Base-by-base conservation (phyloP, 1,140 invertebrate species). In the Parapsyche elsis region DNA sequence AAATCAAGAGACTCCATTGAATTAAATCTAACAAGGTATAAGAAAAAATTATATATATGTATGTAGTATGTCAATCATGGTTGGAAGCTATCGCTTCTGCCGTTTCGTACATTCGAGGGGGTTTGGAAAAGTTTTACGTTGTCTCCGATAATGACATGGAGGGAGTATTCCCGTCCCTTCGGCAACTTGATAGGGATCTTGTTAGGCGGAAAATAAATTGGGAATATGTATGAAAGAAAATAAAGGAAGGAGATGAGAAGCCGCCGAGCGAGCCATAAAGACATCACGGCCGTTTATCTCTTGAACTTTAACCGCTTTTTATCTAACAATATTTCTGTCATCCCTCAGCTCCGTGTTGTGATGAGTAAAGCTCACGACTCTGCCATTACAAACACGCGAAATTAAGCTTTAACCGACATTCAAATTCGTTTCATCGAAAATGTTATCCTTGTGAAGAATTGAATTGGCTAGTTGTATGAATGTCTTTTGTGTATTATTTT, bases 111-210 rank as follows among this genome's bases (percentile, higher is more conserved):
- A 74, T 19, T 21, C 16, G 14, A 2, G 12, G 26, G 73, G 46
- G 49, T 16, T 19, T 9, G 24, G 24, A 77, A 77, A 77, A 77
- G 75, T 77, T 77, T 77, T 64, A 64, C 75, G 75, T 77, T 77
- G 75, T 77, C 57, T 77, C 38, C 75, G 57, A 77, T 77, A 77
- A 77, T 77, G 75, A 77, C 59, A 77, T 77, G 46, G 26, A 77
- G 57, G 44, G 75, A 5, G 75, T 26, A 64, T 10, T n/a, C 59
- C 30, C 30, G 57, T 16, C 14, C 57, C 21, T 1, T 16, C 57
- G 57, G 24, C 71, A 73, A 73, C 71, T 49, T 30, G 75, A 77
- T 77, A 61, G 21, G 75, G 64, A 77, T 77, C 75, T 77, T 77
- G 75, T 77, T 77, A 77, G 73, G 73, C 73, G 24, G 45, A 21